A percentile compares a stretch with the other conserved stretches of the same genome.
These are phyloP conservation scores for Zoanthus solanderi DNA, from an alignment of 92 coral and sea anemone species.

Conservation along the genomic window DNA sequence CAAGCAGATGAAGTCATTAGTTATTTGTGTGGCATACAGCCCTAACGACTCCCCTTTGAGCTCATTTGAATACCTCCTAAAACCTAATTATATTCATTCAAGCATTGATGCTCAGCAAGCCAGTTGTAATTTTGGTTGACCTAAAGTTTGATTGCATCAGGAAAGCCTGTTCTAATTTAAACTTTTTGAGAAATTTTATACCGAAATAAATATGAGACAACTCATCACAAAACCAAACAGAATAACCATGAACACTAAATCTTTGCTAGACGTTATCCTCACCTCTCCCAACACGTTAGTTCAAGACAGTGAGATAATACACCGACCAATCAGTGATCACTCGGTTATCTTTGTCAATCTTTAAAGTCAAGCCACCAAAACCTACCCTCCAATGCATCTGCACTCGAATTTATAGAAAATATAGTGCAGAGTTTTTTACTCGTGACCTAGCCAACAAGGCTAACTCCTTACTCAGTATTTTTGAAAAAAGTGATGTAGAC, in stretches of 20 bases:
- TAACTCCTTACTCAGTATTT: too few species aligned
- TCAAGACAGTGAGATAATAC: slow-evolving; percentile 59
- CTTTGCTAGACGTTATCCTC: slow-evolving; percentile 20
- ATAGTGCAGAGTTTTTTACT: too few species aligned
- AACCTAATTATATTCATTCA: slow-evolving; percentile 61
- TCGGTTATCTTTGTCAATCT: too few species aligned
- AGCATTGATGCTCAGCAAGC: slow-evolving; percentile 62
- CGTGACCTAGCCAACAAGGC: too few species aligned
- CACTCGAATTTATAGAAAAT: too few species aligned
- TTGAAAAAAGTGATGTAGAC: too few species aligned
- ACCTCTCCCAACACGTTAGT: slow-evolving; percentile 51
- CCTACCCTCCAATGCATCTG: too few species aligned
- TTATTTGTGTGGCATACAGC: slow-evolving; percentile 16
- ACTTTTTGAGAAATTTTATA: slow-evolving; percentile 51
- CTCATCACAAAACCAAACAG: slow-evolving; percentile 68
- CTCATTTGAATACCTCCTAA: slow-evolving; percentile 56
- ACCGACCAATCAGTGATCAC: slow-evolving; percentile 57
- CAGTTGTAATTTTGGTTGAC: slow-evolving; percentile 61
- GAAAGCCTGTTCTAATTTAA: slow-evolving; percentile 53
- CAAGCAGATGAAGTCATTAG: slow-evolving; percentile 47
- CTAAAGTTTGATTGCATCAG: slow-evolving; percentile 60
- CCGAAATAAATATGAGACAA: slow-evolving; percentile 65
- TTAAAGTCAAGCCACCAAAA: too few species aligned
- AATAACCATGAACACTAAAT: slow-evolving; percentile 51
- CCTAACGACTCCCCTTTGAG: slow-evolving; percentile 60